Conservation (phyloP, 2,888 invertebrate genomes). For the Drosophila atripex region DNA sequence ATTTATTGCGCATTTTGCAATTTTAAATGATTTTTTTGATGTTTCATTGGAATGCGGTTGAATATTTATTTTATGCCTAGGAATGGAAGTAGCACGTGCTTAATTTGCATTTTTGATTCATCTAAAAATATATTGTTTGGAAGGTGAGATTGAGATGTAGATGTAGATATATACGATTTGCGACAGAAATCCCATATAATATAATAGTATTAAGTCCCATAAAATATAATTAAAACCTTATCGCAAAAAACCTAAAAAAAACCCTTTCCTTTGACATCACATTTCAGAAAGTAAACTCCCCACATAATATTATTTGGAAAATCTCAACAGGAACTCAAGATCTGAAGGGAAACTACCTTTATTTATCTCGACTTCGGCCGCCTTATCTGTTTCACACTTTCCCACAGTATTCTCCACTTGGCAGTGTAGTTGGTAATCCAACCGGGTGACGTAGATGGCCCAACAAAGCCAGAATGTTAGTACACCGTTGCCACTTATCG, state of each 20-base stretch:
- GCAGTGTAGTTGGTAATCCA: constrained; percentile 13
- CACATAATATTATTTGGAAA: background rate
- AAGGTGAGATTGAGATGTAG: background rate
- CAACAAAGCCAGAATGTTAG: constrained; percentile 49
- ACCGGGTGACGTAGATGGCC: constrained; percentile 36
- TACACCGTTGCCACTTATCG: constrained; percentile 41
- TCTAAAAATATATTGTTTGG: background rate
- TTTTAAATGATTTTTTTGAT: constrained; percentile 27
- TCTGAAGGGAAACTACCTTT: background rate
- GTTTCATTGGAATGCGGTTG: constrained; percentile 23
- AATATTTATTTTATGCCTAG: constrained; percentile 41
- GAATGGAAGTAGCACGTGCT: constrained; percentile 39
- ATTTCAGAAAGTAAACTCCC: constrained; percentile 2
- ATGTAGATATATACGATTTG: no score
- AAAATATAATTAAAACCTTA: no score
- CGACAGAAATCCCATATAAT: no score
- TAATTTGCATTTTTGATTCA: constrained; percentile 25
- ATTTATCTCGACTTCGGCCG: constrained; percentile 6
- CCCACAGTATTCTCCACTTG: constrained; percentile 13
- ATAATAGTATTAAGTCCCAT: no score
- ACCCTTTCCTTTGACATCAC: no score
- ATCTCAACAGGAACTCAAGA: background rate
- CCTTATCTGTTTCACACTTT: constrained; percentile 36
- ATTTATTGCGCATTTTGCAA: constrained; percentile 59
- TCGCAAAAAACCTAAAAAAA: no score